Evolutionary conservation across 2,888 invertebrate genomes (phyloP), one percentile per base, ranked within the genome.

Genomic region (Luperina testacea): DNA sequence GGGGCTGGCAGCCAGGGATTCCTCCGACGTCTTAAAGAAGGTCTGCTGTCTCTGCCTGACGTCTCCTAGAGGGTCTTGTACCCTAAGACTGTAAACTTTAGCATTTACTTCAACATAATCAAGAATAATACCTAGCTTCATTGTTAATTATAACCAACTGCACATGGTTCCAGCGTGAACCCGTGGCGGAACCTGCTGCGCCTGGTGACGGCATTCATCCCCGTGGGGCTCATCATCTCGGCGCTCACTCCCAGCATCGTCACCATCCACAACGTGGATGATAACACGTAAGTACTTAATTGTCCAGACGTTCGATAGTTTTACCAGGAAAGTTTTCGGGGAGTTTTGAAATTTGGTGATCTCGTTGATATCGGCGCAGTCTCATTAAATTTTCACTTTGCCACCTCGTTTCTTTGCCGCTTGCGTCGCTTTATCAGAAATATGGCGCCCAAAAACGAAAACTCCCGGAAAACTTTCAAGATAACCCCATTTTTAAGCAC

Each of bases 151-250:
- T 38, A 4, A 4, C 20, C 1, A 5, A 20, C 9, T 63, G 20
- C n/a, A 61, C 61, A 61, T 74, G 77, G 42, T 85, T 80, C 0
- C 91, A 97, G 96, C 7, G 88, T 86, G 6, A 96, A 95, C 79
- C 97, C 97, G 0, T 98, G 97, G 98, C 97, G 97, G 91, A 97
- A 97, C 86, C 95, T 98, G 63, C 93, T 98, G 20, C 97, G 97
- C 78, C 93, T 98, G 87, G 94, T 98, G 89, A 97, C 98, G 0
- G 97, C 98, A 1, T 96, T 98, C 89, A 96, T 98, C 74, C 98
- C 98, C 0, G 97, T 98, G 72, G 98, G 98, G 0, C 94, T 98
- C 72, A 97, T 98, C 82, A 95, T 98, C 73, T 98, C 98, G 1
- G 98, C 98, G 0, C 95, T 98, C 32, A 97, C 98, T 0, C 98